Base-by-base conservation (phyloP, 2,888 invertebrate species). In the Sesia apiformis region DNA sequence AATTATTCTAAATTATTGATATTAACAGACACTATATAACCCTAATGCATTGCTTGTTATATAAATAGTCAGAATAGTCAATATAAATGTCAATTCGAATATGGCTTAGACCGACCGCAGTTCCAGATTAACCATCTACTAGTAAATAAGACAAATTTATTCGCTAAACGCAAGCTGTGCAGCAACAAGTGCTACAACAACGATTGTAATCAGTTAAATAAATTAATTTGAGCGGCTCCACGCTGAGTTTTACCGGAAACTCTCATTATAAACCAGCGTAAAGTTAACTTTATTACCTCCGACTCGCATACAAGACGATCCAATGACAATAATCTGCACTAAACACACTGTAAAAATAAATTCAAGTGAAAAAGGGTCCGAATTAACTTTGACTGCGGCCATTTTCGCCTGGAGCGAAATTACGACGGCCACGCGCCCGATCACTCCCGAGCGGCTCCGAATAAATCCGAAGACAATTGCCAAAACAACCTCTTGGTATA, bases 401-500 rank as follows among this genome's bases (percentile, higher is more conserved):
- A 68, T 67, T 74, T 67, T 69, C 56, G 49, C 78, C 72, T 67
- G 56, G 58, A 70, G 75, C 72, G 57, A 64, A 60, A 58, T 58
- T 69, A 57, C 56, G 52, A 63, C 65, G 60, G 76, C 73, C 84
- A 80, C 81, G 82, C 80, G 76, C 56, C 73, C 81, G 81, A 76
- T 72, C 62, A 65, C 59, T 59, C 53, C 59, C 84, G 84, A 81
- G 59, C 38, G 55, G 54, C 54, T 40, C 66, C 84, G 84, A 79
- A 71, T 59, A 62, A 39, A 39, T 8, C 58, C 81, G 84, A 84
- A 80, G 74, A 74, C 55, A 41, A 61, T 65, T 71, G 68, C 65
- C 70, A 74, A 75, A 72, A 69, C 63, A 23, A 23, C 23, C 23
- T 23, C 23, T 23, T 23, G 1, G 23, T 1, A 23, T 23, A 23